A percentile compares a stretch with the other conserved stretches of the same genome.
Conservation (phyloP, 2,113 vertebrate genomes). For the Chionomys nivalis region DNA sequence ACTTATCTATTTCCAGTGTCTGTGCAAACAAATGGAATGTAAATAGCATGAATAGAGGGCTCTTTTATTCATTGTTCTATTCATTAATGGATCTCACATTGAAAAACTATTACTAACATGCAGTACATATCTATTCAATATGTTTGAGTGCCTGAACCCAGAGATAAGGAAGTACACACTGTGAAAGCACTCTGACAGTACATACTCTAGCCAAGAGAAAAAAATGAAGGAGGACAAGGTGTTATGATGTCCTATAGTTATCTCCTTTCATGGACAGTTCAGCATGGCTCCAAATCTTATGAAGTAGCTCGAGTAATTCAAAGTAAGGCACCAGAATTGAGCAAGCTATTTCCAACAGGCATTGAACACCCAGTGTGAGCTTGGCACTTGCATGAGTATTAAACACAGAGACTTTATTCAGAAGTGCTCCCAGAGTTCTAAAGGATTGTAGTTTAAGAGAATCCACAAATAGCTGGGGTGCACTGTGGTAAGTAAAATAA, state of each 20-base stretch:
- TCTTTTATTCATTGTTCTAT: slow-evolving; percentile 5
- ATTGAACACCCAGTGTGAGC: neutral
- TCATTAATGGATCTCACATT: neutral
- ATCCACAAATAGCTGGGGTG: neutral
- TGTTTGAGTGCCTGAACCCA: slow-evolving; percentile 1
- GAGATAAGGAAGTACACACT: neutral
- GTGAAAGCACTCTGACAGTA: neutral
- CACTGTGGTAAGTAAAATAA: slow-evolving; percentile 52
- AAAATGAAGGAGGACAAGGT: neutral
- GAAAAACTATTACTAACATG: neutral
- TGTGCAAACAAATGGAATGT: neutral
- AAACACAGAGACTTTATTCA: neutral
- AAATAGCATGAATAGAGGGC: neutral
- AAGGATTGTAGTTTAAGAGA: slow-evolving; percentile 36
- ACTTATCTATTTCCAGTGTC: neutral
- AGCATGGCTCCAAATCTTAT: neutral
- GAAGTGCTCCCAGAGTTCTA: neutral
- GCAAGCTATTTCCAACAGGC: neutral
- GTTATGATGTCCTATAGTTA: neutral
- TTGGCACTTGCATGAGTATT: neutral
- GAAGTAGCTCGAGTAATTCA: neutral
- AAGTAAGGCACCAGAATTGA: neutral
- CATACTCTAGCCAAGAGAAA: neutral
- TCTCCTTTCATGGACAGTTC: neutral
- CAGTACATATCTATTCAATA: neutral